These are phyloP conservation scores for Conus canariensis DNA, from an alignment of 2,888 invertebrate genomes.

Conservation along the genomic window DNA sequence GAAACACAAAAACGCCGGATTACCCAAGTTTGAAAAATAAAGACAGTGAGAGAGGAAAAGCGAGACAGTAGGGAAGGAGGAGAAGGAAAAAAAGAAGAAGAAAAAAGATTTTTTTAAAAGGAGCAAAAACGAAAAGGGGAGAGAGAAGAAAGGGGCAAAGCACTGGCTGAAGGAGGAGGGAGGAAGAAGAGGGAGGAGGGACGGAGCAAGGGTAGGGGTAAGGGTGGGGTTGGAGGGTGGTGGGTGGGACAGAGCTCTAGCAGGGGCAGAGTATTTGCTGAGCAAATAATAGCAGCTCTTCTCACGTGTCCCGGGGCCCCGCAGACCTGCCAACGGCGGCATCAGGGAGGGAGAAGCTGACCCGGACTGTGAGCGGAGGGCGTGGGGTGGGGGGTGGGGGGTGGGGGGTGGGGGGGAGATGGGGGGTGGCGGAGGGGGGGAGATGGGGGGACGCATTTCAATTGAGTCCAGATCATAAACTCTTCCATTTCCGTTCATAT, in stretches of 20 bases:
- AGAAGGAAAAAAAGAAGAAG: too few relatives aligned
- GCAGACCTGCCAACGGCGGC: conserved; percentile 2
- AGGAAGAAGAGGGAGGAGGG: background rate
- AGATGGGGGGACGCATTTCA: background rate
- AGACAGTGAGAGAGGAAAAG: background rate
- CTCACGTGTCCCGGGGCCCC: background rate
- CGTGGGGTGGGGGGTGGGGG: too few relatives aligned
- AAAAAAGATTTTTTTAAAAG: too few relatives aligned
- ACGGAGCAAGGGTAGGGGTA: background rate
- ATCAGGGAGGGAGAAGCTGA: background rate
- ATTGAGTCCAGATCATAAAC: background rate
- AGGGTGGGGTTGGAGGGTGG: background rate
- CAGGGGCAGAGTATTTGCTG: background rate
- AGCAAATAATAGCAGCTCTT: conserved; percentile 2
- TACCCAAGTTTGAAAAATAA: background rate
- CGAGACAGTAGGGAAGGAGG: background rate
- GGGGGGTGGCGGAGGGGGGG: too few relatives aligned
- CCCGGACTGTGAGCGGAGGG: background rate
- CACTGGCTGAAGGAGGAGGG: background rate
- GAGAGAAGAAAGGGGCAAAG: background rate
- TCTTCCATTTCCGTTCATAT: background rate
- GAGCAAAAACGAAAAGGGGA: background rate
- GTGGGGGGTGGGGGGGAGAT: too few relatives aligned
- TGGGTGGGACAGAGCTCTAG: background rate
- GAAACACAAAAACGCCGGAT: too few relatives aligned